Base-by-base conservation (phyloP, 2,888 invertebrate genomes). In the Liodrosophila aerea region DNA sequence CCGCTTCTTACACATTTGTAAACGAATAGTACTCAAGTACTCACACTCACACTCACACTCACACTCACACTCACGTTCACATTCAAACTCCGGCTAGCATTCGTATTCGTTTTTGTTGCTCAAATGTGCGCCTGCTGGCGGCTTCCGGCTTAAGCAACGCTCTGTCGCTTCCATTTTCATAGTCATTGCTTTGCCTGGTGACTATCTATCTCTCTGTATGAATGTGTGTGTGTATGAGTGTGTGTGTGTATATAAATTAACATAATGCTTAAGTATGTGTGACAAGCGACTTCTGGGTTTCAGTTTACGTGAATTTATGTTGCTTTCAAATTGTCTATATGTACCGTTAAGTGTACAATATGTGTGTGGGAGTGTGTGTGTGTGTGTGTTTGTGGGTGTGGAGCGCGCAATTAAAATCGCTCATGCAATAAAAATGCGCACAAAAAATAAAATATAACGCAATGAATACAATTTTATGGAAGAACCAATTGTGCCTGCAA, bases 211-310 rank as follows among this genome's bases (percentile, higher is more conserved):
- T 40, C 22, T 34, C 22, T 31, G 16, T 33, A 37, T 39, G 22
- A 39, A 12, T 33, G 43, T 45, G 18, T 45, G n/a, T 13, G 8
- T 51, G 46, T 29, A 40, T 18, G 18, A 16, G 29, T 53, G 27
- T 15, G 46, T 54, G 56, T 63, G 56, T 40, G 57, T 61, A 80
- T 69, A 82, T 82, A 82, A 86, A 82, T 82, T 82, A 84, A 81
- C 86, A 86, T 82, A 76, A 84, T 86, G 86, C 71, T 67, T 86
- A 81, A 86, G 81, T 86, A 75, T 75, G 84, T 82, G 86, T 84
- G 86, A 82, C 82, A 86, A 69, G 86, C 72, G 86, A 84, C 82
- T 82, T 84, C 81, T 76, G 81, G 70, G 77, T 84, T 82, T 69
- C 77, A 74, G 70, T 82, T 81, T 60, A 65, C 70, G 70, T 69